Conservation (phyloP, 2,113 vertebrate species). For the Aythya baeri region DNA sequence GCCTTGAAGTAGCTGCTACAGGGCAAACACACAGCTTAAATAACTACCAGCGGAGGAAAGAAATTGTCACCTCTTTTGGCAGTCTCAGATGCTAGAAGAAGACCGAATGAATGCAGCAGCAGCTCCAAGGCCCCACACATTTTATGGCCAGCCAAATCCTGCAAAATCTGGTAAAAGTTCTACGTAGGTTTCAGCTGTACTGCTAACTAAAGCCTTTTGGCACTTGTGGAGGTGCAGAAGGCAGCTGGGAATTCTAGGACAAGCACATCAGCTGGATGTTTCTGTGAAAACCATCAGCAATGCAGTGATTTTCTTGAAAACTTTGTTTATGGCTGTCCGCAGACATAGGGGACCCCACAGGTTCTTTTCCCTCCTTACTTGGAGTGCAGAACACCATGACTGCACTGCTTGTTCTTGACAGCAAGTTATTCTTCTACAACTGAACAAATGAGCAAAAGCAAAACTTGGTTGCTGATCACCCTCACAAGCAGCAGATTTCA, state of each 20-base stretch:
- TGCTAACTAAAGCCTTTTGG: conserved; percentile 7
- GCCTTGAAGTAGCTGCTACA: conserved; percentile 6
- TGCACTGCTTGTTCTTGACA: not conserved
- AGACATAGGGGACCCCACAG: not conserved
- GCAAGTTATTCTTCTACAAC: not conserved
- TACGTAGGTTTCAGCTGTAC: not conserved
- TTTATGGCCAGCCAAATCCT: conserved; percentile 43
- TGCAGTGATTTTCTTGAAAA: not conserved
- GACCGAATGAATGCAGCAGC: not conserved
- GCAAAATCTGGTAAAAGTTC: conserved; percentile 35
- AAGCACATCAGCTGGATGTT: not conserved
- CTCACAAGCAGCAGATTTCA: not conserved
- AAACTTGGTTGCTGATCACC: not conserved
- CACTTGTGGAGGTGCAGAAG: not conserved
- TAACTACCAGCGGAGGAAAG: conserved; percentile 5
- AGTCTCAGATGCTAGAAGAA: not conserved
- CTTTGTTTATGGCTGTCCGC: not conserved
- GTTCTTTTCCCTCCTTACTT: not conserved
- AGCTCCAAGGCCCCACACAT: conserved; percentile 27
- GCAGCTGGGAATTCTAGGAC: not conserved
- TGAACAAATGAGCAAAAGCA: not conserved
- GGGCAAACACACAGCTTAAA: not conserved
- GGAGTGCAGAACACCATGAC: not conserved
- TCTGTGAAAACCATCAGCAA: not conserved
- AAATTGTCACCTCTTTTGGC: conserved; percentile 54